Evolutionary conservation across 2,888 invertebrate genomes (phyloP).

Genomic region (Protonemura montana): DNA sequence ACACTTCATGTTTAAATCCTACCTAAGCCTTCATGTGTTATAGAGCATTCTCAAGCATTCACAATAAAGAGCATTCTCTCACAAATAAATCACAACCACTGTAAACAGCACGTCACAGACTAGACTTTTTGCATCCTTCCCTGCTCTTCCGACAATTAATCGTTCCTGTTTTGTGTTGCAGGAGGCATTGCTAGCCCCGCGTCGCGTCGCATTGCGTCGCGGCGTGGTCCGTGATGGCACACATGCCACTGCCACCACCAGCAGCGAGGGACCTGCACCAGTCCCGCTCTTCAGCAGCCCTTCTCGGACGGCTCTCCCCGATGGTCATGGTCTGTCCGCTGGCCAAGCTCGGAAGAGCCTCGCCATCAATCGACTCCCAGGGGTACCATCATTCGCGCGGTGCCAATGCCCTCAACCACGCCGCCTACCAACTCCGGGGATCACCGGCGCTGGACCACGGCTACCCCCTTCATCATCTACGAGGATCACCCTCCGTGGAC

Average conservation of each 20-base stretch:
- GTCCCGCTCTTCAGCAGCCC: constrained; percentile 45
- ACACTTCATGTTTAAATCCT: neutral
- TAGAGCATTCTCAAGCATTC: neutral
- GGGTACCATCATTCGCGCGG: constrained; percentile 52
- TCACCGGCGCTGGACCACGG: constrained; percentile 45
- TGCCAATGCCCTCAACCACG: constrained; percentile 49
- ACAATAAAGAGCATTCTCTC: neutral
- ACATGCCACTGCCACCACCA: constrained; percentile 33
- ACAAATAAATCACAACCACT: neutral
- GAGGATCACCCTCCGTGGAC: neutral
- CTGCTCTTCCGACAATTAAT: neutral
- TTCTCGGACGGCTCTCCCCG: constrained; percentile 59
- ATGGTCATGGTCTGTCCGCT: constrained; percentile 67
- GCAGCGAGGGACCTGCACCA: constrained; percentile 28
- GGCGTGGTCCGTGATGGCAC: constrained; percentile 27
- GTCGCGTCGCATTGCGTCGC: too few species aligned
- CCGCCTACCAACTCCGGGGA: constrained; percentile 52
- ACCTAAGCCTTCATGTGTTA: neutral
- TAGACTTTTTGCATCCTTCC: neutral
- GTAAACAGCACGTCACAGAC: neutral
- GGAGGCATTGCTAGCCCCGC: neutral
- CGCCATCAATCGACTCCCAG: constrained; percentile 56
- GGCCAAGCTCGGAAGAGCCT: constrained; percentile 66
- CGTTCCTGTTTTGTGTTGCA: neutral
- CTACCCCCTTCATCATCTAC: constrained; percentile 29